phyloP scores from a whole-genome alignment of 2,113 vertebrate species.

The Amia ocellicauda region DNA sequence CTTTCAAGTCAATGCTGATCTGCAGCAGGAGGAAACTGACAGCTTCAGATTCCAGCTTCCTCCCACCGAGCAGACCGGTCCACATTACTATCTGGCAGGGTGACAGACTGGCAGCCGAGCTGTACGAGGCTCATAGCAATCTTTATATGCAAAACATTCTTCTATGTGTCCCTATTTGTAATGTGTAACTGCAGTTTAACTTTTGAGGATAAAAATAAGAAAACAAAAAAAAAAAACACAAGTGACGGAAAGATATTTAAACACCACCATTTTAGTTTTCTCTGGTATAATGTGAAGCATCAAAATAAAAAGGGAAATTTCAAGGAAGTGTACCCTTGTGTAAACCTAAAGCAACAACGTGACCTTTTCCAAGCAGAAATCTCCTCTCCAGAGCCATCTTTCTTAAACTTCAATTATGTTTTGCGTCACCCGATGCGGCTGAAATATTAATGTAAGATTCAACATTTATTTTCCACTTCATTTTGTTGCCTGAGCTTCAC shows the following conservation, averaged over 20 bases:
- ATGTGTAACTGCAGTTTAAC: too few species aligned
- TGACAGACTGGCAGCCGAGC: slow-evolving; percentile 34
- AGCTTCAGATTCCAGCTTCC: slow-evolving; percentile 25
- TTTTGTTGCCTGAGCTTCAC: neutral
- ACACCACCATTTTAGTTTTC: too few species aligned
- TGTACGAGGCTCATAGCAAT: slow-evolving; percentile 25
- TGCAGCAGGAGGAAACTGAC: slow-evolving; percentile 22
- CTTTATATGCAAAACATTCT: neutral
- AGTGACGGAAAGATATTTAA: too few species aligned
- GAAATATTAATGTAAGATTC: slow-evolving; percentile 23
- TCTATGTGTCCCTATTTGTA: neutral
- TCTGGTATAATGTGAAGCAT: too few species aligned
- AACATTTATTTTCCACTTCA: neutral
- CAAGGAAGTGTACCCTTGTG: too few species aligned
- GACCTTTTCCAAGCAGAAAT: slow-evolving; percentile 47
- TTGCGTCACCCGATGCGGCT: slow-evolving; percentile 10
- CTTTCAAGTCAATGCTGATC: slow-evolving; percentile 25
- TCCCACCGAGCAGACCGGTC: slow-evolving; percentile 36
- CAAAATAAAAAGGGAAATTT: too few species aligned
- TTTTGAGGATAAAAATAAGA: too few species aligned
- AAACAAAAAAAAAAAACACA: too few species aligned
- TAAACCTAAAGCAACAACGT: slow-evolving; percentile 22
- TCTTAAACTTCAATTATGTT: slow-evolving; percentile 18
- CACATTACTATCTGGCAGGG: slow-evolving; percentile 35
- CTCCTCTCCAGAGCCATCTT: slow-evolving; percentile 27